Percentiles rank a stretch among this genome's conserved stretches.
Conservation (phyloP, 2,797 vertebrate genomes). For the Micropoecilia bifurca region DNA sequence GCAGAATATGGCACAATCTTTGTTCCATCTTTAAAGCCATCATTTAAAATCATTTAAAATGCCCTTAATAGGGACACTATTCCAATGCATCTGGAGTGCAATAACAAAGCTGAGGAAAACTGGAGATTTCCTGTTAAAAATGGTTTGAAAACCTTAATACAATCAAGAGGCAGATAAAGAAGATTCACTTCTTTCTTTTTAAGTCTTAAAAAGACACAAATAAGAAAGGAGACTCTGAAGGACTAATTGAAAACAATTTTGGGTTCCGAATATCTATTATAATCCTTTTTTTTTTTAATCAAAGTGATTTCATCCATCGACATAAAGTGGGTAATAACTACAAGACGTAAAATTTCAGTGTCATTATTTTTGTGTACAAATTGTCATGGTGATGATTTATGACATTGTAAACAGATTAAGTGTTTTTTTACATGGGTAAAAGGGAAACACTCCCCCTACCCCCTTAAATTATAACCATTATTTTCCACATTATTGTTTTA, state of each 20-base stretch:
- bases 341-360: neutral
- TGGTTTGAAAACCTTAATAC: constrained; percentile 1
- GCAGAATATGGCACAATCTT: constrained; percentile 22
- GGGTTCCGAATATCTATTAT: constrained; percentile 19
- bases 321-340: neutral
- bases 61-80: constrained; percentile 2
- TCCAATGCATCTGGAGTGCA: constrained; percentile 6
- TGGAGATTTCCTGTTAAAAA: constrained; percentile 14
- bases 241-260: constrained; percentile 46
- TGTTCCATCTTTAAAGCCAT: constrained; percentile 26
- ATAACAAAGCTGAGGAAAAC: constrained; percentile 10
- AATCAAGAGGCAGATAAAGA: constrained; percentile 10
- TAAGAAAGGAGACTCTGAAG: constrained; percentile 12
- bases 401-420: neutral
- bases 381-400: neutral
- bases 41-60: constrained; percentile 6
- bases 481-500: neutral
- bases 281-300: neutral
- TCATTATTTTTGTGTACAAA: neutral
- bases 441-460: neutral
- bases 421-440: neutral
- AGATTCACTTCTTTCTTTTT: constrained; percentile 4
- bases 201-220: neutral
- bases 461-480: neutral
- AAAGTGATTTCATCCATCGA: neutral